Evolutionary conservation across 2,888 invertebrate genomes (phyloP).

Genomic region (Ectemnius cavifrons): DNA sequence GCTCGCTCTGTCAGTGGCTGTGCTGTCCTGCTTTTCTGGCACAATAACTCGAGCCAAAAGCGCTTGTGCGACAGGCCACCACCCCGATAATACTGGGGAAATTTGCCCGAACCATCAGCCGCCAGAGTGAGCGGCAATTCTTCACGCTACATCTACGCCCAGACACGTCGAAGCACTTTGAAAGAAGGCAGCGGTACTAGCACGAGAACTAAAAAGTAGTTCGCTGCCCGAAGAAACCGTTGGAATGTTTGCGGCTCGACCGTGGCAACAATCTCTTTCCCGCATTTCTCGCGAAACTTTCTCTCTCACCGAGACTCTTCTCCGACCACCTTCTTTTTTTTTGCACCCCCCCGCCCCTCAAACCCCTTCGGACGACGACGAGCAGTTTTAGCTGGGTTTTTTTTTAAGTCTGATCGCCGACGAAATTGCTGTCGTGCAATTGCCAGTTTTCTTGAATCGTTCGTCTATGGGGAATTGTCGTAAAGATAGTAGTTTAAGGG

Average conservation of each 20-base stretch:
- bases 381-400: too few relatives aligned
- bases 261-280: conserved; percentile 62
- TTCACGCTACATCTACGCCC: conserved; percentile 39
- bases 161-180: conserved; percentile 31
- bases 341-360: neutral
- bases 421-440: too few relatives aligned
- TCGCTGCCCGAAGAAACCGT: conserved; percentile 24
- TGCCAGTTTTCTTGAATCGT: too few relatives aligned
- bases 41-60: conserved; percentile 23
- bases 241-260: conserved; percentile 59
- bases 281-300: conserved; percentile 67
- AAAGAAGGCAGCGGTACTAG: neutral
- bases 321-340: neutral
- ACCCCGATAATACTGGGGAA: conserved; percentile 16
- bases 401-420: too few relatives aligned
- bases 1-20: neutral
- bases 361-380: neutral
- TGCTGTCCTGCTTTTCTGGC: neutral
- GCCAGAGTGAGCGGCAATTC: conserved; percentile 28
- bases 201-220: conserved; percentile 30
- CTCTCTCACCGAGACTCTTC: neutral
- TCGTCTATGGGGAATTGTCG: too few relatives aligned
- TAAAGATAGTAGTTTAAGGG: too few relatives aligned
- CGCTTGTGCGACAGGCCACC: conserved; percentile 10
- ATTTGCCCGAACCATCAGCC: conserved; percentile 24